phyloP scores from a whole-genome alignment of 1,140 invertebrate species.

The Drosophila yakuba region DNA sequence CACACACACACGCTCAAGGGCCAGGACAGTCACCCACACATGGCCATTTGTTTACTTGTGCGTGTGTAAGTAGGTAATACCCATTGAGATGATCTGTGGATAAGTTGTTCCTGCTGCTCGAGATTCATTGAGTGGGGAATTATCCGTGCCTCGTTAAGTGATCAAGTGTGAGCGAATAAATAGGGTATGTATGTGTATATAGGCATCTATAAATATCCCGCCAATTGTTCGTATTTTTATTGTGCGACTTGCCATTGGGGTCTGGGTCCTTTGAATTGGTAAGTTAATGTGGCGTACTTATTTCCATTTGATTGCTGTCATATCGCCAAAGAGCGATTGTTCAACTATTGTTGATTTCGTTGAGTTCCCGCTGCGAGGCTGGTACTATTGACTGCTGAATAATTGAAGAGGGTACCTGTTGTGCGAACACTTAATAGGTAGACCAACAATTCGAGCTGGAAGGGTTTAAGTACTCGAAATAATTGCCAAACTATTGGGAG shows the following conservation, averaged over 20 bases:
- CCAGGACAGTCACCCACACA: constrained; percentile 1
- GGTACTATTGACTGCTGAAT: not conserved
- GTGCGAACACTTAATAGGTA: not conserved
- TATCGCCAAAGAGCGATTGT: not conserved
- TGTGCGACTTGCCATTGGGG: not conserved
- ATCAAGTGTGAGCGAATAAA: constrained; percentile 39
- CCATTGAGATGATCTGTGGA: constrained; percentile 58
- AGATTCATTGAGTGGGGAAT: constrained; percentile 47
- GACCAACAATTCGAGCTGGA: not conserved
- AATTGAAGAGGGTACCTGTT: not conserved
- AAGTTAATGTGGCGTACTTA: constrained; percentile 2
- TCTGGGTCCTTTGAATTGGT: not conserved
- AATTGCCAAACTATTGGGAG: not conserved
- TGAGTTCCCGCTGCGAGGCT: not conserved
- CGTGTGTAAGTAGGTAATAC: constrained; percentile 42
- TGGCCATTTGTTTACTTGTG: constrained; percentile 25
- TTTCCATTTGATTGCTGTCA: constrained; percentile 6
- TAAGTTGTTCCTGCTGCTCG: constrained; percentile 33
- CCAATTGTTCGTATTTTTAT: constrained; percentile 23
- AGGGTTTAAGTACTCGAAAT: not conserved
- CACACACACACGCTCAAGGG: constrained; percentile 12
- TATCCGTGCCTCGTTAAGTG: constrained; percentile 46
- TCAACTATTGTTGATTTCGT: constrained; percentile 2
- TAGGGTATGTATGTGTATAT: constrained; percentile 9
- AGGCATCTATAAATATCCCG: constrained; percentile 25